Evolutionary conservation across 2,797 vertebrate genomes (phyloP).

Genomic region (Sitta carolinensis): DNA sequence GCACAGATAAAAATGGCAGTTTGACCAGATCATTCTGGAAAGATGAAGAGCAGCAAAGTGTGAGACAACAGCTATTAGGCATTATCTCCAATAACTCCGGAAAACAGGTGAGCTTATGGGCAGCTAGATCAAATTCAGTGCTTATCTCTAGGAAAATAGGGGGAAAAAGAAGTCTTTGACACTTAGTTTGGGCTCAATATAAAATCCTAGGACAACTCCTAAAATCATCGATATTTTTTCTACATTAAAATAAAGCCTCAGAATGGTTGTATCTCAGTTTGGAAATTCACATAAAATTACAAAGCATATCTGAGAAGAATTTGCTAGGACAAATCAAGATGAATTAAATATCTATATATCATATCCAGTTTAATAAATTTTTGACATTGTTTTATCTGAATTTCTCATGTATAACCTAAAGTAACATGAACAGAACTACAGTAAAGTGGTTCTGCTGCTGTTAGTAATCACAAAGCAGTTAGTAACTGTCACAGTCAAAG

Average conservation of each 20-base stretch:
- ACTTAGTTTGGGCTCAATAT: background rate
- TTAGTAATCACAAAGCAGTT: background rate
- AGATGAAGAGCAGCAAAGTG: background rate
- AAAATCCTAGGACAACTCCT: background rate
- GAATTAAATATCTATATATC: background rate
- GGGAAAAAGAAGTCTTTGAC: accelerated
- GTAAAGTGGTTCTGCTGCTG: background rate
- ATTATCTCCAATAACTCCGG: background rate
- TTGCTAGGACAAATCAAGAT: background rate
- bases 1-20: background rate
- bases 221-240: background rate
- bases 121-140: background rate
- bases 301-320: background rate
- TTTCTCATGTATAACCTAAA: background rate
- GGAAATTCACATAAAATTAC: background rate
- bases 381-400: background rate
- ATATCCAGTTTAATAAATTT: background rate
- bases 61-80: background rate
- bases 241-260: background rate
- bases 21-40: background rate
- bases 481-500: background rate
- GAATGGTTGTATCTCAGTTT: background rate
- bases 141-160: background rate
- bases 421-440: background rate
- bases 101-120: background rate